phyloP scores from a whole-genome alignment of 2,888 invertebrate genomes.

The Ligdia adustata region DNA sequence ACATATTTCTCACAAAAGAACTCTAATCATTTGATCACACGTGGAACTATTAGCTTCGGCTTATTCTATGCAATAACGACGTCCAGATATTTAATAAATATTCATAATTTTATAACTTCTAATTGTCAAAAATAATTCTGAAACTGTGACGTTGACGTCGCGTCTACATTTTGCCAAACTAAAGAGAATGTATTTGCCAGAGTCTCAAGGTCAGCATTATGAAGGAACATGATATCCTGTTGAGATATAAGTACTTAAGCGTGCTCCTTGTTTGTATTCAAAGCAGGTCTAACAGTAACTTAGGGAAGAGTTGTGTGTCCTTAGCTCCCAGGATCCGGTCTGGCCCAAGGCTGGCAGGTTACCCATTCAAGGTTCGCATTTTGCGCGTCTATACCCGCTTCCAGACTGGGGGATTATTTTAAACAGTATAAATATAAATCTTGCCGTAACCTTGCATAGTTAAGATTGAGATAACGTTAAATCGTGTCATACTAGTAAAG shows the following conservation, averaged over 20 bases:
- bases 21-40: conserved; percentile 3
- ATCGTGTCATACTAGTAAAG: conserved; percentile 10
- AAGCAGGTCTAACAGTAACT: conserved; percentile 11
- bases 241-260: conserved; percentile 17
- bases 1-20: conserved; percentile 1
- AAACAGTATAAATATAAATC: conserved; percentile 1
- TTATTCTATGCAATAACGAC: conserved; percentile 1
- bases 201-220: conserved; percentile 66
- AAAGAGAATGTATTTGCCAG: conserved; percentile 63
- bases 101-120: conserved; percentile 23
- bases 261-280: conserved; percentile 23
- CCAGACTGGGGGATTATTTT: conserved; percentile 7
- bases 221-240: conserved; percentile 40
- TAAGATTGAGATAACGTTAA: neutral
- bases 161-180: conserved; percentile 50
- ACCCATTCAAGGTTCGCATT: conserved; percentile 5
- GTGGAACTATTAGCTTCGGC: conserved; percentile 7
- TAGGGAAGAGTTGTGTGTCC: conserved; percentile 13
- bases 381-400: conserved; percentile 2
- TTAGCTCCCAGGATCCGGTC: conserved; percentile 20
- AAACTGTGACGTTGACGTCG: conserved; percentile 25
- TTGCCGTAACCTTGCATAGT: conserved; percentile 21
- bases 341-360: conserved; percentile 19
- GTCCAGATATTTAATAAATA: conserved; percentile 13
- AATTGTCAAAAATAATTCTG: neutral